Percentiles rank a stretch among this genome's conserved stretches.
phyloP scores from a whole-genome alignment of 2,113 vertebrate species.

The Notechis scutatus region DNA sequence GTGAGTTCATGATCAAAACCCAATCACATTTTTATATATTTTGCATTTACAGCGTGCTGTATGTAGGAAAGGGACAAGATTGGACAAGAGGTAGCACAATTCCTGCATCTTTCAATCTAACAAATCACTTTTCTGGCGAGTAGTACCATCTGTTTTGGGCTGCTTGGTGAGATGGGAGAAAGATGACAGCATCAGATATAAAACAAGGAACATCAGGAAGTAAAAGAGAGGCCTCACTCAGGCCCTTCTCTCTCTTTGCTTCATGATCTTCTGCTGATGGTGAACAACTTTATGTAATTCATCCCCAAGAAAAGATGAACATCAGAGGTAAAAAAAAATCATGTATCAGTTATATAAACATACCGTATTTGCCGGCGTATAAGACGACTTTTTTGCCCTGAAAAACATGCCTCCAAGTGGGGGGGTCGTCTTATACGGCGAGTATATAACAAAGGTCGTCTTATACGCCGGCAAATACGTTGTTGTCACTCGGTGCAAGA shows the following conservation, averaged over 20 bases:
- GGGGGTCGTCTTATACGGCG: no score
- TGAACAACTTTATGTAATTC: neutral
- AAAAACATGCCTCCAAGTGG: no score
- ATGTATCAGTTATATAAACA: neutral
- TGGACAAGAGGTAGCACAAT: no score
- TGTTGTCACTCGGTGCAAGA: no score
- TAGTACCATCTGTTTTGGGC: neutral
- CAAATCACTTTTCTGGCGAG: neutral
- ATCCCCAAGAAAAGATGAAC: neutral
- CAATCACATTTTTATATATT: neutral
- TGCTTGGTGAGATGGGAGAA: neutral
- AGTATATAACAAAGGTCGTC: no score
- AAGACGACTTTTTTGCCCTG: no score
- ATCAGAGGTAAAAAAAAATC: neutral
- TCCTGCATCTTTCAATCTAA: neutral
- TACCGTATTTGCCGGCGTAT: no score
- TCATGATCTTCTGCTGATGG: neutral
- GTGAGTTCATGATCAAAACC: neutral
- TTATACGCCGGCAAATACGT: no score
- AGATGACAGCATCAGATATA: neutral
- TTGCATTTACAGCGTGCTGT: neutral
- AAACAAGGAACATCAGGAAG: neutral
- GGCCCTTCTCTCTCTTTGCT: neutral
- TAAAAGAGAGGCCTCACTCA: neutral
- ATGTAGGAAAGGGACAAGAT: neutral